Evolutionary conservation across 2,888 invertebrate genomes (phyloP), one percentile per base, ranked within the genome.

Genomic region (Parasteatoda lunata): DNA sequence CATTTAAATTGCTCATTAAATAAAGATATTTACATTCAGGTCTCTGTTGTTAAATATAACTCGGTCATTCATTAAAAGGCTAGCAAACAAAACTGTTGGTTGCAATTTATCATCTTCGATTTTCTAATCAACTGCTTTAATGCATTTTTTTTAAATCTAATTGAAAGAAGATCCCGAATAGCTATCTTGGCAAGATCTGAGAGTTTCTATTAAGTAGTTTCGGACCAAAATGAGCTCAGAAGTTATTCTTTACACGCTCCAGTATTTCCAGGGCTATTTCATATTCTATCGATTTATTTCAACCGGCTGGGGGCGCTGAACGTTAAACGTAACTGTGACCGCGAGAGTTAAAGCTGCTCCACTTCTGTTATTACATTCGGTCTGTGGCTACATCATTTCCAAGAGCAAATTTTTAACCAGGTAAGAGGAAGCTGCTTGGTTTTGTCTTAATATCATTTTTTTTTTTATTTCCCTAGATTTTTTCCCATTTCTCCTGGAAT

Each of bases 331-430:
- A 70, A 70, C 70, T 70, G 13, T 70, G 70, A 70, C 70, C 70
- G 70, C 70, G 70, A 70, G 70, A 70, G 70, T 70, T 49, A 70
- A 70, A 70, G 70, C 70, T 13, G n/a, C 70, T 48, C 47, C 15
- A 4, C 45, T 45, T n/a, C 68, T 45, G 30, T 68, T 68, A 68
- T 68, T 70, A 13, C 70, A 70, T 70, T 70, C 70, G 70, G 49
- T 70, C 48, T 70, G 70, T 49, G 70, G 70, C 49, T 5, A 13
- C 70, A 47, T 47, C 48, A 70, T 48, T 48, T 49, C 48, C 8
- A 48, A 49, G 49, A 49, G 48, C 48, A 11, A 49, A 70, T 70
- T 70, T 70, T 70, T 70, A 70, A 70, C 70, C 47, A 70, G 70
- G 70, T 70, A 70, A 70, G 70, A 59, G 59, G 59, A 59, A 59